These are phyloP conservation scores for Anabacerthia variegaticeps DNA, from an alignment of 2,797 vertebrate genomes.

Conservation along the genomic window DNA sequence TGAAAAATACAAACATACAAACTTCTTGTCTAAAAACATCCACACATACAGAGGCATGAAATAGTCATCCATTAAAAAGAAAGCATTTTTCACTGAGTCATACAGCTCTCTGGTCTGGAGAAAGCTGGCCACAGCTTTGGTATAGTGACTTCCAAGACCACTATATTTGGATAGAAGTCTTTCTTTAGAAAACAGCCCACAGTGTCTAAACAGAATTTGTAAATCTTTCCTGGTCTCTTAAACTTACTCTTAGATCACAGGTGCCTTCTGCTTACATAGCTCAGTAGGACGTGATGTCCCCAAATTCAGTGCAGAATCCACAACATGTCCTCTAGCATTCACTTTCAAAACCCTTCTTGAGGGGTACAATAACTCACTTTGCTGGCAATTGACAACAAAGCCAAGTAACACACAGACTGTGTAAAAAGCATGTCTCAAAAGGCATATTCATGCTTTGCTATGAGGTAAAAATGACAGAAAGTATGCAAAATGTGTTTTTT, in stretches of 20 bases:
- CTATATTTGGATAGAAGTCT: background rate
- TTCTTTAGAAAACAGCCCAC: rapidly evolving
- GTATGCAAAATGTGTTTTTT: background rate
- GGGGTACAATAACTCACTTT: background rate
- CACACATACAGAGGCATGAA: background rate
- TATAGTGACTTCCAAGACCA: background rate
- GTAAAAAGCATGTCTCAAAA: background rate
- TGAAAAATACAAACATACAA: background rate
- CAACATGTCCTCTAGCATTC: background rate
- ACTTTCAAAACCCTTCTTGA: background rate
- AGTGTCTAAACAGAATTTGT: background rate
- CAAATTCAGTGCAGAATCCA: background rate
- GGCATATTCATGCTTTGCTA: rapidly evolving
- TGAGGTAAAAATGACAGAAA: background rate
- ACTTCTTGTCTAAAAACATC: background rate
- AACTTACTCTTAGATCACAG: background rate
- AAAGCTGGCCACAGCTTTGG: background rate
- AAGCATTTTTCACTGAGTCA: background rate
- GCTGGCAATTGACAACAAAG: background rate
- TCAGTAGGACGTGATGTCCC: rapidly evolving
- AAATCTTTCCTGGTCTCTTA: background rate
- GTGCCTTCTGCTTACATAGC: background rate
- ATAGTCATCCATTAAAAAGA: background rate
- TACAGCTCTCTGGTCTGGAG: background rate
- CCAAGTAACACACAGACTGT: background rate